Evolutionary conservation across 2,113 vertebrate genomes (phyloP).

Genomic region (Melanotaenia duboulayi): DNA sequence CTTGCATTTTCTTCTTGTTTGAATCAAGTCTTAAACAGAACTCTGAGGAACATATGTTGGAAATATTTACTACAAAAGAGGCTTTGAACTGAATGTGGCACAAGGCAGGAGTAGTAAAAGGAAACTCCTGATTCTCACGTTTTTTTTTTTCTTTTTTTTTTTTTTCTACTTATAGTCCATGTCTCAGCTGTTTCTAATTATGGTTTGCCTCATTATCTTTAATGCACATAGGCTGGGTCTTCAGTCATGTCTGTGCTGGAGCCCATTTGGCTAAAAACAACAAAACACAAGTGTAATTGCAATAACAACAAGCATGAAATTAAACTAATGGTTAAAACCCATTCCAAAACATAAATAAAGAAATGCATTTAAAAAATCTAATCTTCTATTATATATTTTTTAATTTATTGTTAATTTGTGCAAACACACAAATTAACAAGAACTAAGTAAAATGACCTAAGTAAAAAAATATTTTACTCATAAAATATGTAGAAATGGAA

Average conservation of each 20-base stretch:
- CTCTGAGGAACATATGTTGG: conserved; percentile 20
- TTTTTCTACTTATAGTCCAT: conserved; percentile 25
- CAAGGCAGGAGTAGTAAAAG: conserved; percentile 22
- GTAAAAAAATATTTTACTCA: too few relatives aligned
- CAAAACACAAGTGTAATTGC: neutral
- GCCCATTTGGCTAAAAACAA: conserved; percentile 23
- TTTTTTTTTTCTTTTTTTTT: conserved; percentile 39
- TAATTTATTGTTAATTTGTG: too few relatives aligned
- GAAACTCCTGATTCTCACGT: conserved; percentile 31
- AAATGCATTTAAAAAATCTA: too few relatives aligned
- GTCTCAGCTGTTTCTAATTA: conserved; percentile 57
- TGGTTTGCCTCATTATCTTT: conserved; percentile 51
- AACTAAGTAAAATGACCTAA: too few relatives aligned
- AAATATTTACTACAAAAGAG: conserved; percentile 14
- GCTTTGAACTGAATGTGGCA: conserved; percentile 34
- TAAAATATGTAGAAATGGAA: too few relatives aligned
- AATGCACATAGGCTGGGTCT: conserved; percentile 23
- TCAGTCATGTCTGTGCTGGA: conserved; percentile 2
- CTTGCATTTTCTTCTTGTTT: conserved; percentile 15
- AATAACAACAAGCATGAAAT: neutral
- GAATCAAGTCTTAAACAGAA: neutral
- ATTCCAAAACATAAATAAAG: neutral
- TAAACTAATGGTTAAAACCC: neutral
- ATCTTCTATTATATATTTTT: too few relatives aligned
- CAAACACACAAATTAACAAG: too few relatives aligned